Percentiles rank a stretch among this genome's conserved stretches.
These are phyloP conservation scores for Anser cygnoides DNA, from an alignment of 2,113 vertebrate genomes.

Conservation along the genomic window DNA sequence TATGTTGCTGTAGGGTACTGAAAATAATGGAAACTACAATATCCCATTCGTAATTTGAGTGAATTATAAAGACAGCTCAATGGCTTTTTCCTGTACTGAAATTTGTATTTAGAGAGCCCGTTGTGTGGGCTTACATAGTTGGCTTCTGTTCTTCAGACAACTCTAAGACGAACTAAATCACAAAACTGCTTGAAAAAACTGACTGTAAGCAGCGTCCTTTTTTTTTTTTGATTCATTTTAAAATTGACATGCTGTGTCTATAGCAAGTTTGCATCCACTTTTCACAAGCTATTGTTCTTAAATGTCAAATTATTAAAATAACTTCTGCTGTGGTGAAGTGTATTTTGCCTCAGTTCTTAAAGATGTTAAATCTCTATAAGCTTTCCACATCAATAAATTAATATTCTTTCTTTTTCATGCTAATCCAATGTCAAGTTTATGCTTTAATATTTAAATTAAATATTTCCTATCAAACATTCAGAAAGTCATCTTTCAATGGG, in stretches of 20 bases:
- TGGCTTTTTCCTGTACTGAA: neutral
- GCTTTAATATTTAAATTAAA: constrained; percentile 14
- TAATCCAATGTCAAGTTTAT: neutral
- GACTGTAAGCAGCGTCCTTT: neutral
- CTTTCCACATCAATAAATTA: neutral
- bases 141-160: constrained; percentile 22
- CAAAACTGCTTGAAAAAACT: neutral
- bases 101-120: constrained; percentile 38
- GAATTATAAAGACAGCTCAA: constrained; percentile 9
- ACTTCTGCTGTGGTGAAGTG: neutral
- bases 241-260: neutral
- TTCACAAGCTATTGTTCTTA: neutral
- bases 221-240: neutral
- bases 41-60: constrained; percentile 25
- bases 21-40: constrained; percentile 30
- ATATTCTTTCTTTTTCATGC: neutral
- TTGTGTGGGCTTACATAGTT: constrained; percentile 52
- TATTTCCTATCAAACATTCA: neutral
- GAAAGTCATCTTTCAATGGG: neutral
- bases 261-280: neutral
- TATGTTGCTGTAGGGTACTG: constrained; percentile 53
- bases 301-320: neutral
- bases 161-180: neutral
- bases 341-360: neutral
- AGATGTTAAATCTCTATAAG: neutral